phyloP scores from a whole-genome alignment of 2,797 vertebrate genomes.

The Pogoniulus pusillus region DNA sequence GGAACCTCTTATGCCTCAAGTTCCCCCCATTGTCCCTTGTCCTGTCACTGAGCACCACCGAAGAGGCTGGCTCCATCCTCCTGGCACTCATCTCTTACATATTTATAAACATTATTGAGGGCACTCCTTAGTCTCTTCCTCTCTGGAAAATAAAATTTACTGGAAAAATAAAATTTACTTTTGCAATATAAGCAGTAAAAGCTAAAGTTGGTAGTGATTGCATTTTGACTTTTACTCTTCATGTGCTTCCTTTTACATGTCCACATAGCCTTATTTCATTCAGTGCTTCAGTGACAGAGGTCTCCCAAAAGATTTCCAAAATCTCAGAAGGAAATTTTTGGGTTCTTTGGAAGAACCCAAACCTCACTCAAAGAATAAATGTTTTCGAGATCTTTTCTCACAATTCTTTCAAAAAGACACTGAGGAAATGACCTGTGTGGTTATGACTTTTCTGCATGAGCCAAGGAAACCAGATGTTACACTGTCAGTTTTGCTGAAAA shows the following conservation, averaged over 20 bases:
- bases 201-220: background rate
- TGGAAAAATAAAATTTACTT: background rate
- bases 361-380: background rate
- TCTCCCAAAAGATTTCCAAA: background rate
- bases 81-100: too few species aligned
- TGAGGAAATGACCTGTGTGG: background rate
- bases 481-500: background rate
- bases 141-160: too few species aligned
- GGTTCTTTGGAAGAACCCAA: background rate
- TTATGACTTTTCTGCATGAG: background rate
- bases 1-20: too few species aligned
- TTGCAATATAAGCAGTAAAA: background rate
- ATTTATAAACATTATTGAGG: too few species aligned
- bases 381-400: background rate
- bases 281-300: background rate
- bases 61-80: too few species aligned
- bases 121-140: too few species aligned
- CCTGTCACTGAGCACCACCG: too few species aligned
- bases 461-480: background rate
- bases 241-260: background rate
- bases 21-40: too few species aligned
- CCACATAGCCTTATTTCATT: background rate
- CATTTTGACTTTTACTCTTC: background rate
- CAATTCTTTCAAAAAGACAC: slow-evolving; percentile 1
- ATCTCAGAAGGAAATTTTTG: background rate